Base-by-base conservation (phyloP, 2,888 invertebrate genomes). In the Pachycephus smyrnensis region DNA sequence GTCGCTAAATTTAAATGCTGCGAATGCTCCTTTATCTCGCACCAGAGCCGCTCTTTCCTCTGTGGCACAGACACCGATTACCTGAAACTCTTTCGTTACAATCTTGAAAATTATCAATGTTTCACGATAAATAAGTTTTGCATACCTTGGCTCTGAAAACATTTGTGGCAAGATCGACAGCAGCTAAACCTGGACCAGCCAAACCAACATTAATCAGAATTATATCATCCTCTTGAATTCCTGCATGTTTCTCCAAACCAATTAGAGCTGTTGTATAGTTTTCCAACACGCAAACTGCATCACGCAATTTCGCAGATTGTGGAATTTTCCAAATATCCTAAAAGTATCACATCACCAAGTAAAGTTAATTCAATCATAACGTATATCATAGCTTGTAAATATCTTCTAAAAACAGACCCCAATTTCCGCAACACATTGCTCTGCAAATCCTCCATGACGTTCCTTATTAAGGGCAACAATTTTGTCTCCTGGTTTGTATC, bases 121-220 rank as follows among this genome's bases (percentile, higher is more conserved):
- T 36, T 15, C 12, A 68, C 30, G 23, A 33, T 30, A 69, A 40
- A 40, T 23, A 73, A 4, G 23, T 23, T 30, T 3, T 30, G 23
- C 23, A 76, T 75, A 95, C 95, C 92, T 94, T 93, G 37, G 95
- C 94, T 88, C 93, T 93, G 86, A 94, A 95, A 75, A 95, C 93
- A 90, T 94, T 95, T 15, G 94, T 93, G 71, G 95, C 95, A 73
- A 96, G 92, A 91, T 96, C 95, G 32, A 95, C 93, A 71, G 94
- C 94, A 78, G 95, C 95, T 73, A 95, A 89, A 30, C 94, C 94
- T 73, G 94, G 91, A 12, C 94, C 94, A 32, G 94, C 95, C 75
- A 94, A 92, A 12, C 94, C 94, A 68, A 94, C 94, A 73, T 95
- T 94, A 68, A 95, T 93, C 15, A 96, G 88, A n/a, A 95, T 93